Base-by-base conservation (phyloP, 1,140 invertebrate genomes). In the Aleiodes sp. region DNA sequence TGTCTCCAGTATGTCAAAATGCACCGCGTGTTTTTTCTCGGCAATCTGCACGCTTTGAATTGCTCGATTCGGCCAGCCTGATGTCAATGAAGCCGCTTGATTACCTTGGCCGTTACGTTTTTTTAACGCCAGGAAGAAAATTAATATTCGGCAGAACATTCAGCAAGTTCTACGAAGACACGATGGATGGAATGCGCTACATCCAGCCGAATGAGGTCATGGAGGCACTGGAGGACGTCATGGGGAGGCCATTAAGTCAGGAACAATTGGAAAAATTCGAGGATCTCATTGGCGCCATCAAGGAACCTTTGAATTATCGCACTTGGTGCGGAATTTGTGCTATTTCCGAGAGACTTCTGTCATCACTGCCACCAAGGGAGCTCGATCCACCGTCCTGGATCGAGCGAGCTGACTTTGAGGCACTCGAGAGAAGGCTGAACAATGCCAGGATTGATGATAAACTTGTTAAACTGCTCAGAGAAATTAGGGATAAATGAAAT, bases 291-390 rank as follows among this genome's bases (percentile, higher is more conserved):
- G 87, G 88, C 82, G 76, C 84, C 0, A 78, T 82, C 19, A 77
- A 80, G 1, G 86, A 88, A 52, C 78, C 85, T 1, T 72, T 92
- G 16, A 88, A 89, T 78, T 92, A 91, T 76, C 85, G 89, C 41
- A 88, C 87, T 2, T 93, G 91, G 89, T 91, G 90, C 75, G 91
- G 91, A 9, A 77, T 92, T 14, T 92, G 90, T 74, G 91, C 90
- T 0, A 80, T 89, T 4, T 89, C 88, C 71, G 91, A 93, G 77
- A 82, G 92, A 65, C 76, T 90, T 41, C 81, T 90, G 3, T 87
- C 88, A 24, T 78, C 86, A 12, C 83, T 88, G n/a, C 83, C 85
- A 2, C 73, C 80, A 0, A 81, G 83, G 39, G 80, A 87, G 0
- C 75, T 80, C 16, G 88, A 90, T 81, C 87, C 88, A 12, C 86